Base-by-base conservation (phyloP, 2,888 invertebrate genomes). In the Nysson spinosus region DNA sequence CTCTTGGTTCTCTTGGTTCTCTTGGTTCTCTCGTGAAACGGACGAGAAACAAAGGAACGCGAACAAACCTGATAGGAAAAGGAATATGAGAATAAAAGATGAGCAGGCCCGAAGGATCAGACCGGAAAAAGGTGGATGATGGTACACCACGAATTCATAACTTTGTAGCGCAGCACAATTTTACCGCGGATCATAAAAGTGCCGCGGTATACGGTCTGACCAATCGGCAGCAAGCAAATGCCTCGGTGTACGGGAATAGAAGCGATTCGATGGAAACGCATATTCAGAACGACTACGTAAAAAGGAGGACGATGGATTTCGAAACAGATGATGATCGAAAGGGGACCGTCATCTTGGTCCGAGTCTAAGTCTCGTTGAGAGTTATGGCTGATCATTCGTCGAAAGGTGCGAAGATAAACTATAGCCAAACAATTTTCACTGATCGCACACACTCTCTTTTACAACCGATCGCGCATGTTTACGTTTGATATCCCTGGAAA, bases 101-200 rank as follows among this genome's bases (percentile, higher is more conserved):
- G 62, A 46, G 19, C 30, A 40, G 44, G 12, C 44, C 3, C 40
- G 37, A 1, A 12, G n/a, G 30, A 47, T 44, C n/a, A n/a, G 14
- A 9, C 20, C 3, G 11, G 17, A 7, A 12, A 26, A 24, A n/a
- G 35, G 28, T 28, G 9, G 40, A n/a, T n/a, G 43, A 22, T 54
- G 44, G 46, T 49, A n/a, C 46, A 51, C 64, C 58, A 72, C 70
- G 68, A 73, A 80, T 80, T 80, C 76, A 78, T 78, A 75, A 79
- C 68, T 78, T 77, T 72, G 73, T 74, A 69, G 69, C 72, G 67
- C 70, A 63, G 77, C 73, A n/a, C 75, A 78, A 78, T 76, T 79
- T 79, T 72, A 75, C 77, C 73, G 58, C 56, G 35, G 61, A 56
- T 72, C 75, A 69, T 80, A 78, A 82, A 81, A 57, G 51, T 44